phyloP scores from a whole-genome alignment of 2,797 vertebrate genomes.

The Amniataba percoides region DNA sequence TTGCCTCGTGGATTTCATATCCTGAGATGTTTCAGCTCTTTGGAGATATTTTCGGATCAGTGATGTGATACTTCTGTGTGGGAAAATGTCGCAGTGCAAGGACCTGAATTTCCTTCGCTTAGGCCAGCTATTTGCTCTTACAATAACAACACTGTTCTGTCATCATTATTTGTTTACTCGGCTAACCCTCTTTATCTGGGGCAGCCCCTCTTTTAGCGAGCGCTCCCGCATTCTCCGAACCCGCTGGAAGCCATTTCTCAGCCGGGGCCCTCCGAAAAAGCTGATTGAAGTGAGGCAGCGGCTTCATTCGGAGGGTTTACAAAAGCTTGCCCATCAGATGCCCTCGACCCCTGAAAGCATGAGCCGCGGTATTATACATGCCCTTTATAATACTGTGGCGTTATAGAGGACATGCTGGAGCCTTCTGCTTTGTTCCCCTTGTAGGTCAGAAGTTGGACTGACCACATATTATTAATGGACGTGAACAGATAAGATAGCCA shows the following conservation, averaged over 20 bases:
- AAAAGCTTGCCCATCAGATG: conserved; percentile 64
- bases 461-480: conserved; percentile 35
- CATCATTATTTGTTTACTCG: conserved; percentile 76
- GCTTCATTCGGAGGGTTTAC: conserved; percentile 64
- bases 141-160: conserved; percentile 77
- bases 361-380: conserved; percentile 30
- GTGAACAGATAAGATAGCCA: background rate
- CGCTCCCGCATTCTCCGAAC: conserved; percentile 52
- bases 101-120: conserved; percentile 68
- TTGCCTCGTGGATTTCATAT: conserved; percentile 40
- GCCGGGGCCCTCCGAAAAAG: conserved; percentile 31
- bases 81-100: conserved; percentile 71
- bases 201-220: conserved; percentile 46
- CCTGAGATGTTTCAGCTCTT: conserved; percentile 27
- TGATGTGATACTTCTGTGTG: conserved; percentile 67
- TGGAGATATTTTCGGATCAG: conserved; percentile 45
- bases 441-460: conserved; percentile 65
- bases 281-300: conserved; percentile 59
- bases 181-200: conserved; percentile 77
- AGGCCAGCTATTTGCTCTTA: conserved; percentile 70
- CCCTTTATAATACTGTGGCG: conserved; percentile 24
- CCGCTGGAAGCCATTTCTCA: conserved; percentile 72
- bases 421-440: conserved; percentile 70
- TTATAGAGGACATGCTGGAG: conserved; percentile 51
- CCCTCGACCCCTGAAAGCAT: conserved; percentile 70